Conservation (phyloP, 2,888 invertebrate genomes). For the Eupeodes latifasciatus region DNA sequence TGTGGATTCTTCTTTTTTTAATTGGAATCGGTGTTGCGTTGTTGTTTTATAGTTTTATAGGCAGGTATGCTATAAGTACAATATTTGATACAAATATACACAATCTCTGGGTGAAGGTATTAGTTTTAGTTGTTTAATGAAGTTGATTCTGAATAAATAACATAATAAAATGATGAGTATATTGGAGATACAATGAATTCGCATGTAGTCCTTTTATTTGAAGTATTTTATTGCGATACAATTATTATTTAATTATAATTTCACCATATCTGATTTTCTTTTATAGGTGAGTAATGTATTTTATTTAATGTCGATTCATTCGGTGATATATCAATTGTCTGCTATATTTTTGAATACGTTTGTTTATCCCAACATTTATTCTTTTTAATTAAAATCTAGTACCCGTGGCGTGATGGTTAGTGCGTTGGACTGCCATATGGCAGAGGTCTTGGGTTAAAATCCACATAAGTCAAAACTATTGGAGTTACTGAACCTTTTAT, state of each 20-base stretch:
- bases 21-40: too few species aligned
- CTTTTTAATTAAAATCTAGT: too few species aligned
- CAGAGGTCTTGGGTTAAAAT: too few species aligned
- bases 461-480: too few species aligned
- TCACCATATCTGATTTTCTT: background rate
- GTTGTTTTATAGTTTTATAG: background rate
- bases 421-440: too few species aligned
- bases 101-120: background rate
- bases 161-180: background rate
- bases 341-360: too few species aligned
- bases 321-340: background rate
- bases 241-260: slow-evolving; percentile 1
- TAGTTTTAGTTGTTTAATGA: background rate
- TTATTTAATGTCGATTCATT: background rate
- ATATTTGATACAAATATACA: background rate
- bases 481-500: too few species aligned
- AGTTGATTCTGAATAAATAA: slow-evolving; percentile 1
- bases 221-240: background rate
- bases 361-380: too few species aligned
- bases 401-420: too few species aligned
- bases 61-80: background rate
- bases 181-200: too few species aligned
- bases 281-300: background rate
- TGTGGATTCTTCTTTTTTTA: background rate
- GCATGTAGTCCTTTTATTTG: background rate